Evolutionary conservation across 2,113 vertebrate genomes (phyloP).

Genomic region (Heliornis fulica): DNA sequence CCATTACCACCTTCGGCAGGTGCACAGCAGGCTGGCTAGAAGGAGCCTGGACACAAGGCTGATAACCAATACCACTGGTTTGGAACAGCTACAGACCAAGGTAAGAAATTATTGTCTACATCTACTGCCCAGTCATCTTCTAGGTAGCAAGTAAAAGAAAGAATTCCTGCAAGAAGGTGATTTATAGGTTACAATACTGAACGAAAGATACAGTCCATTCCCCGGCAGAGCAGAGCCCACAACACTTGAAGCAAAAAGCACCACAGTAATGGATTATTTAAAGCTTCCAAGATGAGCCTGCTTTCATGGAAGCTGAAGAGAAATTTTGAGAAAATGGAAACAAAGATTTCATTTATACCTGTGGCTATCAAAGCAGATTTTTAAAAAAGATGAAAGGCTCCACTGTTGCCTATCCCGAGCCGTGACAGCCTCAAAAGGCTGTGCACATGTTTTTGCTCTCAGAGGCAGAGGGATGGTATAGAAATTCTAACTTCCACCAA

Average conservation of each 20-base stretch:
- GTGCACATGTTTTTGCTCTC: background rate
- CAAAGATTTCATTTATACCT: constrained; percentile 40
- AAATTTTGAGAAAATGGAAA: constrained; percentile 61
- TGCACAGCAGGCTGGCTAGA: background rate
- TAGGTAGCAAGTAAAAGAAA: background rate
- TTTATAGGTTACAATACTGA: background rate
- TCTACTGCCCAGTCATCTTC: background rate
- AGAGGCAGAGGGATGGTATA: background rate
- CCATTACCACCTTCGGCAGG: rapidly evolving
- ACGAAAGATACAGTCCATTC: background rate
- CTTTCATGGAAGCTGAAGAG: constrained; percentile 36
- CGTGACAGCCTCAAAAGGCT: background rate
- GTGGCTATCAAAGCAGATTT: background rate
- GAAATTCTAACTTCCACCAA: background rate
- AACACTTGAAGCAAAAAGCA: background rate
- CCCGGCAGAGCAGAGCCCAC: background rate
- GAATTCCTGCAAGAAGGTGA: background rate
- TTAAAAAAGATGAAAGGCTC: constrained; percentile 21
- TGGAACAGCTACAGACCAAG: background rate
- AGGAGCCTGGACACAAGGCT: background rate
- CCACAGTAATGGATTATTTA: constrained; percentile 27
- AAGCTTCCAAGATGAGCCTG: background rate
- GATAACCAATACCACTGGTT: background rate
- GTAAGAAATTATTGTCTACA: background rate
- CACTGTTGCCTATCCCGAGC: background rate